These are phyloP conservation scores for Temnothorax nylanderi DNA, from an alignment of 1,140 invertebrate genomes.

Conservation along the genomic window DNA sequence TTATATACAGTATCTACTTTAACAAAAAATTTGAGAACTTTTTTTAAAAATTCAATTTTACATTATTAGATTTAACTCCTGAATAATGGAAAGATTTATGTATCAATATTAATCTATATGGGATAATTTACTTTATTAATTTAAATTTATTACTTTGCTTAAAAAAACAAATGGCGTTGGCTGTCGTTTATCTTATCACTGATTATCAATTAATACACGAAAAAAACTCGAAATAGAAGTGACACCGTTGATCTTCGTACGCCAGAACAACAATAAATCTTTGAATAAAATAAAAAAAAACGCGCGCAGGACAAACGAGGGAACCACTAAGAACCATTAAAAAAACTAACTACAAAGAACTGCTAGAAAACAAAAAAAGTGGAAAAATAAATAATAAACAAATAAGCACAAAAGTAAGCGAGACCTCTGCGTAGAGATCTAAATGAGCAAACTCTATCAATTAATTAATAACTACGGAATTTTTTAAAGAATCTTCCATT, in stretches of 20 bases:
- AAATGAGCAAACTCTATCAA: slow-evolving; percentile 36
- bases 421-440: slow-evolving; percentile 44
- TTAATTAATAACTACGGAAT: slow-evolving; percentile 32
- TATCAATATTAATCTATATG: neutral
- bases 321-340: slow-evolving; percentile 59
- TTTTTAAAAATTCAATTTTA: neutral
- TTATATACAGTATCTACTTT: neutral
- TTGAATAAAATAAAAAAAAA: slow-evolving; percentile 26
- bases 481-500: slow-evolving; percentile 16
- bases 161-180: slow-evolving; percentile 37
- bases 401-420: slow-evolving; percentile 39
- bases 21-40: neutral
- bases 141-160: neutral
- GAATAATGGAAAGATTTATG: neutral
- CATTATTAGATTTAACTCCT: neutral
- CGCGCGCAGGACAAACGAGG: slow-evolving; percentile 54
- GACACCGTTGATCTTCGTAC: slow-evolving; percentile 75
- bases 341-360: slow-evolving; percentile 17
- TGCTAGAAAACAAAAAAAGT: slow-evolving; percentile 58
- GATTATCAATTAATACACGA: slow-evolving; percentile 32
- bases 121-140: neutral
- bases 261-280: slow-evolving; percentile 54
- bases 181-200: slow-evolving; percentile 52
- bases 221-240: slow-evolving; percentile 16
- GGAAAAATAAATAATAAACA: slow-evolving; percentile 22